Evolutionary conservation across 1,140 invertebrate genomes (phyloP).

Genomic region (Yoshiicerus persimilis): DNA sequence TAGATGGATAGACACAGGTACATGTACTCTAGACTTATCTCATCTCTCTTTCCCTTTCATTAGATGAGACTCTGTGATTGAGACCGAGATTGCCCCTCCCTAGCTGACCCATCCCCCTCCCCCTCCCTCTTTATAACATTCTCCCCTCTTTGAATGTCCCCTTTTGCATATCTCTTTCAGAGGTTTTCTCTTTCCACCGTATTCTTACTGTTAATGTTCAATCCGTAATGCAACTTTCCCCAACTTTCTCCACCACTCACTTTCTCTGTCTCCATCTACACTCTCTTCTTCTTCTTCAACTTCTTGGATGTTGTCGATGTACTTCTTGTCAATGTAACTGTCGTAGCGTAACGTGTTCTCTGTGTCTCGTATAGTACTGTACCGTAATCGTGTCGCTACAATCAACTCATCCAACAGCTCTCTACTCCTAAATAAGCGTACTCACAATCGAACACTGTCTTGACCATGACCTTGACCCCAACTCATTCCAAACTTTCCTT

Average conservation of each 20-base stretch:
- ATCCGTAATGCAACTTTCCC: neutral
- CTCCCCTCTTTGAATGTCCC: neutral
- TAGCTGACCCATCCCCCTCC: neutral
- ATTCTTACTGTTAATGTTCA: too few relatives aligned
- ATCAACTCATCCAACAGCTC: neutral
- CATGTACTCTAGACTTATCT: neutral
- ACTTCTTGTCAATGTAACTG: constrained; percentile 13
- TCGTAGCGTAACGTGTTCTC: constrained; percentile 15
- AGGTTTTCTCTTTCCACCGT: too few relatives aligned
- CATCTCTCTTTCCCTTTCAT: neutral
- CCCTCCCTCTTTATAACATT: neutral
- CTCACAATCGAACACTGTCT: too few relatives aligned
- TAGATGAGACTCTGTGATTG: neutral
- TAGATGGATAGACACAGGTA: constrained; percentile 19
- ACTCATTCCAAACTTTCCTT: neutral
- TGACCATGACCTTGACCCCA: neutral
- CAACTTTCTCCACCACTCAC: neutral
- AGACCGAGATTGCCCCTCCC: neutral
- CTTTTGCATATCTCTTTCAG: neutral
- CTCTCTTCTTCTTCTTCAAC: neutral
- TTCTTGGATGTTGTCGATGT: constrained; percentile 12
- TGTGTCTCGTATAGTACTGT: constrained; percentile 6
- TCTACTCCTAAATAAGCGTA: neutral
- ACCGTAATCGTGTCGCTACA: constrained; percentile 1
- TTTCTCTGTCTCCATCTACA: neutral